phyloP scores from a whole-genome alignment of 1,140 invertebrate genomes.

The Anastrepha obliqua region DNA sequence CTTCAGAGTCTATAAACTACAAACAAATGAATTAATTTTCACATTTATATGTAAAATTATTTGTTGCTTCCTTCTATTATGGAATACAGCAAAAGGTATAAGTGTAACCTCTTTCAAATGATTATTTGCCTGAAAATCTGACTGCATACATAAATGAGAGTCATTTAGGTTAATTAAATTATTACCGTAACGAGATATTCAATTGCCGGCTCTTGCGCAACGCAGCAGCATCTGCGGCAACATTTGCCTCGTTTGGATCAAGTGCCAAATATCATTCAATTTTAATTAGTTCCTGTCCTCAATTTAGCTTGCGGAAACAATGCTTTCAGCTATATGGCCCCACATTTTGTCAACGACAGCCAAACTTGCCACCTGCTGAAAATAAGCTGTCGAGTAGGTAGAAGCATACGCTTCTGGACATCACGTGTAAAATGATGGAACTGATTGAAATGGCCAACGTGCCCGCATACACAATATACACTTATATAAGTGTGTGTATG shows the following conservation, averaged over 20 bases:
- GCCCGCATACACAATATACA: no score
- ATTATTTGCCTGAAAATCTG: not conserved
- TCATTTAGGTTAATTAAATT: constrained; percentile 27
- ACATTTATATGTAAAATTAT: no score
- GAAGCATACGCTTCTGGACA: no score
- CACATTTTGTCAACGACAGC: not conserved
- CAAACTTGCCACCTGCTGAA: not conserved
- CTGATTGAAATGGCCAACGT: no score
- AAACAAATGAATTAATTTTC: no score
- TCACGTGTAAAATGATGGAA: no score
- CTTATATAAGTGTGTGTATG: no score
- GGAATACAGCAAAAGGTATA: no score
- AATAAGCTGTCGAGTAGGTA: no score
- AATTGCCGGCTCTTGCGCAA: not conserved
- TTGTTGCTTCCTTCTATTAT: no score
- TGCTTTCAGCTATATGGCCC: not conserved
- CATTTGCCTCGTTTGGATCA: not conserved
- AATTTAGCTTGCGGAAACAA: not conserved
- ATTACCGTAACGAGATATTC: not conserved
- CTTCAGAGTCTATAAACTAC: no score
- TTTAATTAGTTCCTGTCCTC: constrained; percentile 32
- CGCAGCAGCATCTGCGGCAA: not conserved
- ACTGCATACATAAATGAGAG: not conserved
- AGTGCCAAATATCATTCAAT: constrained; percentile 39
- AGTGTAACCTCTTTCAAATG: no score